These are phyloP conservation scores for Amblyraja radiata DNA, from an alignment of 2,797 vertebrate species.

Conservation along the genomic window DNA sequence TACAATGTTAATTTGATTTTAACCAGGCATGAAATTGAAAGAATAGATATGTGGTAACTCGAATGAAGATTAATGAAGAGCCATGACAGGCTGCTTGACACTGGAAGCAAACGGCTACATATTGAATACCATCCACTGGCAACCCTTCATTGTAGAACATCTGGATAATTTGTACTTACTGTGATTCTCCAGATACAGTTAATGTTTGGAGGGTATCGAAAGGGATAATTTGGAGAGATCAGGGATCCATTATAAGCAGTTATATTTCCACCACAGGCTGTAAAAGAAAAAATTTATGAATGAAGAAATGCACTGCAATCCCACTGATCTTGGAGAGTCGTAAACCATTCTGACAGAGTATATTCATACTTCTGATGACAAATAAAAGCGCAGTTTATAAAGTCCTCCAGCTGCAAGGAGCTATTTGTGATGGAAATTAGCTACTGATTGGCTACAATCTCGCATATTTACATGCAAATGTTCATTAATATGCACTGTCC, in stretches of 20 bases:
- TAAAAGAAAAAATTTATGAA: background rate
- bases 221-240: constrained; percentile 6
- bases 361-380: background rate
- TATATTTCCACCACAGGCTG: constrained; percentile 30
- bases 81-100: background rate
- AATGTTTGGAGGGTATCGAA: constrained; percentile 20
- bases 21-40: background rate
- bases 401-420: background rate
- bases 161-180: background rate
- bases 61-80: background rate
- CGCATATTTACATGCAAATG: no score
- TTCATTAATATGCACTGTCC: no score
- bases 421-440: no score
- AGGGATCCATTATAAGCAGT: constrained; percentile 16
- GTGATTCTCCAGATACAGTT: constrained; percentile 21
- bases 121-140: background rate
- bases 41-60: background rate
- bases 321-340: background rate
- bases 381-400: background rate
- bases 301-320: background rate
- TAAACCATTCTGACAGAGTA: background rate
- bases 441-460: no score
- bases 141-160: background rate
- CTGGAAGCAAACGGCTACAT: background rate
- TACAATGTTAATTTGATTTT: background rate